Evolutionary conservation across 2,113 vertebrate species (phyloP).

Genomic region (Zosterops lateralis): DNA sequence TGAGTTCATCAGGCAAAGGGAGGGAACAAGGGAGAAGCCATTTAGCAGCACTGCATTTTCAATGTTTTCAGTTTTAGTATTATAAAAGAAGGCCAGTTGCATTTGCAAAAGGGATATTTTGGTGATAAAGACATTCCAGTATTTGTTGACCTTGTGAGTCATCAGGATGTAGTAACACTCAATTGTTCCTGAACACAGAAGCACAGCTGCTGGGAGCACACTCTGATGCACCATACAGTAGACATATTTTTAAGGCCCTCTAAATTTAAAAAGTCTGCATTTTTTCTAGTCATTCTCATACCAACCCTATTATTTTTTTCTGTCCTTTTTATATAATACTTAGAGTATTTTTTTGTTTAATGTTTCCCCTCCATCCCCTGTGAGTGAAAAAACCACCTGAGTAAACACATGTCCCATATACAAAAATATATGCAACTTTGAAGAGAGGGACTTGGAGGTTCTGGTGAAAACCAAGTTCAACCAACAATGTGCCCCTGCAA

Average conservation of each 20-base stretch:
- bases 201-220: not conserved
- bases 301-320: not conserved
- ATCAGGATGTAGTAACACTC: not conserved
- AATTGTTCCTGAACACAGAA: not conserved
- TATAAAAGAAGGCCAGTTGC: not conserved
- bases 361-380: not conserved
- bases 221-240: not conserved
- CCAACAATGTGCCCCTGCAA: not conserved
- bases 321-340: not conserved
- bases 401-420: not conserved
- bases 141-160: not conserved
- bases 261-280: not conserved
- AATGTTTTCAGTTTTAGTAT: not conserved
- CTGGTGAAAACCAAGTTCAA: not conserved
- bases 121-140: not conserved
- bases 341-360: not conserved
- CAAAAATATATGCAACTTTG: not conserved
- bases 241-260: not conserved
- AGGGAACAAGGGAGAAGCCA: not conserved
- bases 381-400: not conserved
- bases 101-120: not conserved
- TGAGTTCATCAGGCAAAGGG: not conserved
- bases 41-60: not conserved
- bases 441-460: not conserved
- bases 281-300: not conserved